Conservation (phyloP, 35 echinoderm and acorn worm genomes). For the Chiridota heheva region DNA sequence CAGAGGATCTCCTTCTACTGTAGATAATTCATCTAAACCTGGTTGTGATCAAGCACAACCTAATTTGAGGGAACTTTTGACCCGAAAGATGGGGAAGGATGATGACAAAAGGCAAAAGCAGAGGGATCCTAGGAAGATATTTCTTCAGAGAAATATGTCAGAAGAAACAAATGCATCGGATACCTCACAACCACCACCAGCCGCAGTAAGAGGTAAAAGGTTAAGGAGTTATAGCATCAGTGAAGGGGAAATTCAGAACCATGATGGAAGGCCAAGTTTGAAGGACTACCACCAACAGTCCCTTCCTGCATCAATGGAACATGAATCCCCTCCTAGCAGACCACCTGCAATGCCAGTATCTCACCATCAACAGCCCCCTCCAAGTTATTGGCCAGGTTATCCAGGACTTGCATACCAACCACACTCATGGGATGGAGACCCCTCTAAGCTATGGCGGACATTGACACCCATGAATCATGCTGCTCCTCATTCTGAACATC, state of each 20-base stretch:
- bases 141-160: constrained; percentile 10
- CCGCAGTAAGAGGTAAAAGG: constrained; percentile 31
- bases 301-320: neutral
- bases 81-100: neutral
- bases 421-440: constrained; percentile 41
- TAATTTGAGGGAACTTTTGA: constrained; percentile 38
- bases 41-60: neutral
- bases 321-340: constrained; percentile 13
- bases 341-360: constrained; percentile 24
- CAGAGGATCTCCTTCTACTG: neutral
- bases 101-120: neutral
- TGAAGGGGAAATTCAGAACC: constrained; percentile 70
- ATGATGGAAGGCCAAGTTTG: constrained; percentile 12
- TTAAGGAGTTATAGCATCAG: constrained; percentile 83
- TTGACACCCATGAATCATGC: constrained; percentile 28
- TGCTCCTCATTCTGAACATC: constrained; percentile 26
- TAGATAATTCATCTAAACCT: constrained; percentile 21
- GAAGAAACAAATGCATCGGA: constrained; percentile 21
- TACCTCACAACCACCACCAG: constrained; percentile 32
- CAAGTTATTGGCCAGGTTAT: constrained; percentile 45
- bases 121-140: neutral
- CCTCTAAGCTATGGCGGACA: constrained; percentile 34
- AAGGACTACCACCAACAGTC: constrained; percentile 35
- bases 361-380: constrained; percentile 13
- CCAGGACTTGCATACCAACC: constrained; percentile 70